Base-by-base conservation (phyloP, 2,888 invertebrate species). In the Heliconius charithonia region DNA sequence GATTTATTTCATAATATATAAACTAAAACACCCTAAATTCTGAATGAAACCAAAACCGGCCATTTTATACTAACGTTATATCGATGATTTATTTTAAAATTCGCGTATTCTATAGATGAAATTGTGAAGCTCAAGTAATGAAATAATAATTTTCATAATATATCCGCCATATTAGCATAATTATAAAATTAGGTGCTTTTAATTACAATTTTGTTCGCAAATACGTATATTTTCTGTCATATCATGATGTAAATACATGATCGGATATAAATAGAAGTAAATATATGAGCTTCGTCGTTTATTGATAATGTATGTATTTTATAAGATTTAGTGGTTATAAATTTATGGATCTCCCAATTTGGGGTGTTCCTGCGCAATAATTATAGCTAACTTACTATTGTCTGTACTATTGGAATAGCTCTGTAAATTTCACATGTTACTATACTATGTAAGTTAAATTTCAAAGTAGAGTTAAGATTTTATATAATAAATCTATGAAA, bases 401-500 rank as follows among this genome's bases (percentile, higher is more conserved):
- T 91, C 92, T 93, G 90, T 93, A 93, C 89, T 92, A 91, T 92
- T 90, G 88, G 89, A 90, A 91, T 93, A 93, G 92, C 88, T 92
- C 91, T 94, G 94, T 94, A 94, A 88, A 94, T 94, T 94, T 92
- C 93, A 93, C 92, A 93, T 93, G 94, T 94, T 94, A 94, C 90
- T 93, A 92, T 90, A 90, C 84, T 89, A 85, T 86, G 84, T 94
- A 93, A 94, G 93, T 92, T 93, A 91, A 90, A 90, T 89, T 91
- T 93, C 89, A 88, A 90, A 90, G 94, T 95, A 95, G 94, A 86
- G 86, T 89, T 94, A 95, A 95, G 95, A 93, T 94, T 95, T 95
- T 95, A 93, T 95, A 95, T 94, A 95, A 94, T 95, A 95, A 95
- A 95, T 93, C 90, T 93, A 93, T 94, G 90, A 94, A 95, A 94